Evolutionary conservation across 2,113 vertebrate species (phyloP).

Genomic region (Heloderma charlesbogerti): DNA sequence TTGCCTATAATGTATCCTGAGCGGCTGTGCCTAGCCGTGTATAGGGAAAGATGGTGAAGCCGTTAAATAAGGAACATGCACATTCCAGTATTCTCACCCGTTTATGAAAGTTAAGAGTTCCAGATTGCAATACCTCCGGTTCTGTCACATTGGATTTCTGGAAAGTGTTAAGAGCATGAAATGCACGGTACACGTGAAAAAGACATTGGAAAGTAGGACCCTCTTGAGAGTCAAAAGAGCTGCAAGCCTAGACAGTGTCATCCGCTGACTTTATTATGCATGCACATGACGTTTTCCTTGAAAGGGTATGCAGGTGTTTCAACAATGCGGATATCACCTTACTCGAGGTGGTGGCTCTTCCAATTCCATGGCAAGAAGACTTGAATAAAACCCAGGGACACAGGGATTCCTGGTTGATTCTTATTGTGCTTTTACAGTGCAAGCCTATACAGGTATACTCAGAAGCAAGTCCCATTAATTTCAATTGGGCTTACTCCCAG

Average conservation of each 20-base stretch:
- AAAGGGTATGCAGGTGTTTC: not conserved
- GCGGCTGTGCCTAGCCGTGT: slow-evolving; percentile 63
- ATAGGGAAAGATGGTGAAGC: slow-evolving; percentile 75
- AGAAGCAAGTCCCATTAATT: too few species aligned
- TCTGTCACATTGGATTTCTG: slow-evolving; percentile 83
- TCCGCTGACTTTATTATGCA: fast-evolving
- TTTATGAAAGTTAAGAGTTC: slow-evolving; percentile 79
- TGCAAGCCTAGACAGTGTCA: not conserved
- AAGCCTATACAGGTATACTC: too few species aligned
- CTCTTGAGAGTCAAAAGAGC: slow-evolving; percentile 63
- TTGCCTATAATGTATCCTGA: slow-evolving; percentile 79
- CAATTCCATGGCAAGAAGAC: not conserved
- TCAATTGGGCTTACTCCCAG: too few species aligned
- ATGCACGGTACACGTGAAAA: slow-evolving; percentile 27
- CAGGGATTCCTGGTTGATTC: too few species aligned
- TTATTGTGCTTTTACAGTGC: not conserved
- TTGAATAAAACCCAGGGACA: not conserved
- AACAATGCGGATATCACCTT: not conserved
- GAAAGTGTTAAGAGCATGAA: slow-evolving; percentile 77
- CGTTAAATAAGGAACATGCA: slow-evolving; percentile 75
- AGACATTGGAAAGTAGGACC: slow-evolving; percentile 12
- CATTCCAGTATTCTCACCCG: slow-evolving; percentile 79
- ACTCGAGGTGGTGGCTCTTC: not conserved
- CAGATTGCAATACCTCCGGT: slow-evolving; percentile 77
- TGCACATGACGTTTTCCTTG: fast-evolving